Base-by-base conservation (phyloP, 2,797 vertebrate species). In the Morelia viridis region DNA sequence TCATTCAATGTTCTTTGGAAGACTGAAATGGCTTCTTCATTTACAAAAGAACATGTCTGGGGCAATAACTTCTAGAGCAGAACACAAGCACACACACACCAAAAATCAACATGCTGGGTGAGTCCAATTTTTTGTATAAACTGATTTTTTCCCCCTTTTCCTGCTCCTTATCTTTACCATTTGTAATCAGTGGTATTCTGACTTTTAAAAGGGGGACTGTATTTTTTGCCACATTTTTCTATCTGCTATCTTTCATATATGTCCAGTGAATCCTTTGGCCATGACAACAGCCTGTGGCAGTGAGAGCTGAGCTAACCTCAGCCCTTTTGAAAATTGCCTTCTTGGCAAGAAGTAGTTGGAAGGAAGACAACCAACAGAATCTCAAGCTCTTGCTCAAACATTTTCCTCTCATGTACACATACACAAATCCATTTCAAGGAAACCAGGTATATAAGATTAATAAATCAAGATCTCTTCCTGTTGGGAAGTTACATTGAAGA, bases 401-500 rank as follows among this genome's bases (percentile, higher is more conserved):
- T 85, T 62, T 88, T 65, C 13, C 87, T 65, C n/a, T 89, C 87
- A 57, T 92, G n/a, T 61, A 84, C 22, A 56, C 87, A 60, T 60
- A 60, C 85, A 84, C 60, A 64, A 41, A n/a, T 89, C 60, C 64
- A 58, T 89, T 89, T 92, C 91, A 87, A 89, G 91, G 91, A 85
- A 92, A 88, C 87, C 76, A 89, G 84, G 89, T 92, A 88, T 31
- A 56, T 24, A 46, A 31, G 71, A 64, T 76, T 64, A 92, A 93
- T 90, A 88, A 92, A 84, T 89, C 53, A 60, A 68, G 31, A 11
- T 50, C 41, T 80, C 85, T 87, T 85, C 87, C 62, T 97, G 96
- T 95, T 95, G 60, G 26, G 94, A 96, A 96, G 91, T 84, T 84
- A 28, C 89, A 93, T 94, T 91, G 71, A 83, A 64, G 41, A 50